phyloP scores from a whole-genome alignment of 2,113 vertebrate genomes.

The Labeo catla region DNA sequence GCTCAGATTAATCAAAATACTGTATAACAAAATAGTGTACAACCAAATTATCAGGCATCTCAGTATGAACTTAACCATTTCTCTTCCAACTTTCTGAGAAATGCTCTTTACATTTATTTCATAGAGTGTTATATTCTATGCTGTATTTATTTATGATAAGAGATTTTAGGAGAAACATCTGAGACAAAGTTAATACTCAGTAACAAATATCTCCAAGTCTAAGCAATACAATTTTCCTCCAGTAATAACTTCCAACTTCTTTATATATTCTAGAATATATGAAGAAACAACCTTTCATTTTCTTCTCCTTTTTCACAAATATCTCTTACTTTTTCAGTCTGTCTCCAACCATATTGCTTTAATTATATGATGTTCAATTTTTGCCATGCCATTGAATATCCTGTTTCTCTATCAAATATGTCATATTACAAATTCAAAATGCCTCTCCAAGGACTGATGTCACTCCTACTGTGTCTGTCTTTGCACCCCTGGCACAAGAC shows the following conservation, averaged over 20 bases:
- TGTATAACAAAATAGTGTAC: no score
- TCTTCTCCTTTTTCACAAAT: no score
- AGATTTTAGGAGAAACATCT: background rate
- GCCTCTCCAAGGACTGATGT: no score
- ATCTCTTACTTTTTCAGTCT: background rate
- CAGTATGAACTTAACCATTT: background rate
- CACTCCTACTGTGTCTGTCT: no score
- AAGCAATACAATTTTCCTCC: background rate
- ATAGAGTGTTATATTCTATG: background rate
- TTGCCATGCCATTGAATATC: no score
- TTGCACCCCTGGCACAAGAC: background rate
- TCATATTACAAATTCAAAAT: background rate
- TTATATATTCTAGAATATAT: no score
- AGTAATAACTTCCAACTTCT: background rate
- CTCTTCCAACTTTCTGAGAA: background rate
- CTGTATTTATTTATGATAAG: background rate
- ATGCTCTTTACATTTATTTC: background rate
- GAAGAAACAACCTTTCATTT: no score
- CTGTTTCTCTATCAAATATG: background rate
- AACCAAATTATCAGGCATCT: background rate
- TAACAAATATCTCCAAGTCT: background rate
- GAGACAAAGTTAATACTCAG: background rate
- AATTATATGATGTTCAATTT: background rate
- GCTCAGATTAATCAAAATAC: background rate
- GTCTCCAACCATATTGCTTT: background rate